These are phyloP conservation scores for Lamprotornis superbus DNA, from an alignment of 2,113 vertebrate species.

Conservation along the genomic window DNA sequence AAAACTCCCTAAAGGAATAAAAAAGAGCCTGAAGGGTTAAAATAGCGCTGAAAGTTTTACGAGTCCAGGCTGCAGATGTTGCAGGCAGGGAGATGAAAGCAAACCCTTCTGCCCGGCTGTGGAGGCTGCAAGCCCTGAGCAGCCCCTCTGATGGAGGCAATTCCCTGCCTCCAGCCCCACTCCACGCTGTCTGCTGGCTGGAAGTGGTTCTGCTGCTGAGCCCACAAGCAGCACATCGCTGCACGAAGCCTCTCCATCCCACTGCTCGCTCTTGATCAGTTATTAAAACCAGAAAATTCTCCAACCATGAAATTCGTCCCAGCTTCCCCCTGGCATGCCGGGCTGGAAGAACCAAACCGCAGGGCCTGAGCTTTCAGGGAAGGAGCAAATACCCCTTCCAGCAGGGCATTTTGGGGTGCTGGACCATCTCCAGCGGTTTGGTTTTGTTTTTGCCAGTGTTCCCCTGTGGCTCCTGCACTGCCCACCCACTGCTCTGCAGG, in stretches of 20 bases:
- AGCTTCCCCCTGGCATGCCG: background rate
- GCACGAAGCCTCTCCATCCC: background rate
- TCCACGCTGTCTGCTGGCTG: background rate
- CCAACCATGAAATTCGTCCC: constrained; percentile 18
- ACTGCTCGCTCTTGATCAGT: background rate
- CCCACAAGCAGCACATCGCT: background rate
- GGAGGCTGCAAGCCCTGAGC: background rate
- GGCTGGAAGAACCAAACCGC: background rate
- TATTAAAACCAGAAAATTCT: constrained; percentile 44
- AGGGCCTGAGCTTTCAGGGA: background rate
- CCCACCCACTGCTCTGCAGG: background rate
- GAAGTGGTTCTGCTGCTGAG: background rate
- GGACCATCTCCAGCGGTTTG: background rate
- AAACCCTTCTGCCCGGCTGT: background rate
- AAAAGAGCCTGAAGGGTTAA: constrained; percentile 11
- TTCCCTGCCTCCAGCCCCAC: background rate
- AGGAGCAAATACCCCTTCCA: background rate
- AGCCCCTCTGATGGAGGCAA: background rate
- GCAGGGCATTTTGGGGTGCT: background rate
- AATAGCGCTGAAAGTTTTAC: background rate
- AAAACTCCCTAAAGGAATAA: background rate
- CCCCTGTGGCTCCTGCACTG: accelerated
- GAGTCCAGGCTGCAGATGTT: constrained; percentile 43
- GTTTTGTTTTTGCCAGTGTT: background rate
- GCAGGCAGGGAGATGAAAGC: constrained; percentile 44